Conservation (phyloP, 30 jellyfish, hydroid and myxozoan species). For the Nemopilema nomurai region DNA sequence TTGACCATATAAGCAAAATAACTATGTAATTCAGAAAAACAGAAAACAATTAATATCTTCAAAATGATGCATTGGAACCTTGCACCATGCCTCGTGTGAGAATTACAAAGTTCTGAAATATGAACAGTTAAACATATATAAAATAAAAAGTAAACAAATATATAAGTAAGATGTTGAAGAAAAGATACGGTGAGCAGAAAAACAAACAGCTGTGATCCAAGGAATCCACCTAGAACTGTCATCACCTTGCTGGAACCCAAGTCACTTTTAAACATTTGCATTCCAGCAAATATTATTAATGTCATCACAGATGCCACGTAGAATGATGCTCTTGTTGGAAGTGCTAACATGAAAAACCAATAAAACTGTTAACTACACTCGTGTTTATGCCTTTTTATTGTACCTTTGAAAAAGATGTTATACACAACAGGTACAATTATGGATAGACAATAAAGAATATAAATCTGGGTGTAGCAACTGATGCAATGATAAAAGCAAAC, state of each 20-base stretch:
- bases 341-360: slow-evolving; percentile 51
- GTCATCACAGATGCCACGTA: slow-evolving; percentile 74
- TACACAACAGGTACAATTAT: background rate
- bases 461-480: too few relatives aligned
- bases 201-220: slow-evolving; percentile 86
- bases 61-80: too few relatives aligned
- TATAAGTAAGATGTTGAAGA: too few relatives aligned
- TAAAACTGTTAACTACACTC: background rate
- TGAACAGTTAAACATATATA: too few relatives aligned
- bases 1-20: too few relatives aligned
- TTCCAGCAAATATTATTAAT: slow-evolving; percentile 83
- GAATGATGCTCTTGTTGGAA: slow-evolving; percentile 91
- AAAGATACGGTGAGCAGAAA: slow-evolving; percentile 90
- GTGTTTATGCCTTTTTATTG: background rate
- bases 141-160: too few relatives aligned
- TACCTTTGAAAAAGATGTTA: background rate
- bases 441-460: too few relatives aligned
- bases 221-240: slow-evolving; percentile 92
- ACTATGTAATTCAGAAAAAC: background rate
- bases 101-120: background rate
- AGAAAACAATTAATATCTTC: slow-evolving; percentile 14
- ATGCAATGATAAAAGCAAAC: too few relatives aligned
- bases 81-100: background rate
- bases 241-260: slow-evolving; percentile 75
- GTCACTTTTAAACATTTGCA: slow-evolving; percentile 86